Conservation (phyloP, 2,113 vertebrate species). For the Spea bombifrons region DNA sequence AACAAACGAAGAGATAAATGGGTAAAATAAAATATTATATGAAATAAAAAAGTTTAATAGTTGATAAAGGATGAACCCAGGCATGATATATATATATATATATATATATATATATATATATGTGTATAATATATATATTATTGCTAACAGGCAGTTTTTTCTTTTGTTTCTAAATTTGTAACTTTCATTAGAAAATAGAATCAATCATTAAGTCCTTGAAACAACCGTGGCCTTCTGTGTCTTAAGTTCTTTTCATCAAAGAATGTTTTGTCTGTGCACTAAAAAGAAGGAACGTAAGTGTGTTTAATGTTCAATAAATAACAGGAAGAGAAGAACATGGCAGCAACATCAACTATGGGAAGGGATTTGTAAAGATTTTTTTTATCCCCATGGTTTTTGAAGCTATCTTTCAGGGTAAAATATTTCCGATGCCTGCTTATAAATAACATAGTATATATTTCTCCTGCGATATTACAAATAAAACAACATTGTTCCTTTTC, state of each 20-base stretch:
- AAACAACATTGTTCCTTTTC: slow-evolving; percentile 40
- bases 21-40: too few relatives aligned
- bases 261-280: slow-evolving; percentile 14
- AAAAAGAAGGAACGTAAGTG: slow-evolving; percentile 1
- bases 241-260: not conserved
- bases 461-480: slow-evolving; percentile 15
- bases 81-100: too few relatives aligned
- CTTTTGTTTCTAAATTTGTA: too few relatives aligned
- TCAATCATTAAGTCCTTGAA: too few relatives aligned
- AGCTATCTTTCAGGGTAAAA: not conserved
- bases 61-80: too few relatives aligned
- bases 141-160: too few relatives aligned
- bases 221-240: too few relatives aligned
- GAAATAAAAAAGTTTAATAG: too few relatives aligned
- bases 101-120: too few relatives aligned
- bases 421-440: not conserved
- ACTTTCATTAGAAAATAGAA: too few relatives aligned
- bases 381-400: not conserved
- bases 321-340: not conserved
- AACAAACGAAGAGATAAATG: too few relatives aligned
- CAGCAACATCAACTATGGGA: not conserved
- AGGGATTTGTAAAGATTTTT: not conserved
- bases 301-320: slow-evolving; percentile 3
- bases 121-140: too few relatives aligned
- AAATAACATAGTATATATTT: slow-evolving; percentile 9